These are phyloP conservation scores for Cephus rjabovi DNA, from an alignment of 2,888 invertebrate species.

Conservation along the genomic window DNA sequence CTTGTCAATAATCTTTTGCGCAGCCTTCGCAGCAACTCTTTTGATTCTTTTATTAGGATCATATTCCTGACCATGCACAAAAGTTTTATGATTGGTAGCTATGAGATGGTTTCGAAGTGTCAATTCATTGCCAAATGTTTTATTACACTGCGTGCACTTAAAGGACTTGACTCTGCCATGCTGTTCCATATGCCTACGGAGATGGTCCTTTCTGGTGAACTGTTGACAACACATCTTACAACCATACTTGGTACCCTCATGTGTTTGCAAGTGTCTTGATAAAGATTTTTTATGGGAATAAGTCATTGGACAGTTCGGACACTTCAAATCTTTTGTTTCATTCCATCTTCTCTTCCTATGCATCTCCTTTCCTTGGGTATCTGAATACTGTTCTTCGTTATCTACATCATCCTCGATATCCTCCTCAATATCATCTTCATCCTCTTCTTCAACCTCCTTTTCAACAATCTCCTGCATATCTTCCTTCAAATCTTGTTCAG, in stretches of 20 bases:
- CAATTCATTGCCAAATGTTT: slow-evolving; percentile 58
- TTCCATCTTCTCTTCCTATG: slow-evolving; percentile 13
- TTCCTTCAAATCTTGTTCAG: slow-evolving; percentile 51
- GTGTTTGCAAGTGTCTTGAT: slow-evolving; percentile 44
- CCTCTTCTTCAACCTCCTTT: slow-evolving; percentile 7
- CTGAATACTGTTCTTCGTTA: slow-evolving; percentile 7
- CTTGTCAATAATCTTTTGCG: slow-evolving; percentile 62
- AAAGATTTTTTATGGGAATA: slow-evolving; percentile 46
- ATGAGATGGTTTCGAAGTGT: slow-evolving; percentile 63
- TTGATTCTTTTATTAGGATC: slow-evolving; percentile 63
- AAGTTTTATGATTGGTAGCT: slow-evolving; percentile 60
- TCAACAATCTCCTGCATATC: slow-evolving; percentile 29
- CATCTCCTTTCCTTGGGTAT: neutral
- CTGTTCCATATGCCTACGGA: slow-evolving; percentile 53
- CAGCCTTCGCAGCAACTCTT: slow-evolving; percentile 60
- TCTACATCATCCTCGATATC: slow-evolving; percentile 9
- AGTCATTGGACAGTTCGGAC: slow-evolving; percentile 42
- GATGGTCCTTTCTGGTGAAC: slow-evolving; percentile 49
- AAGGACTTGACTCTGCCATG: slow-evolving; percentile 45
- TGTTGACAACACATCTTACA: slow-evolving; percentile 55
- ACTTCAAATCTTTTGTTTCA: slow-evolving; percentile 36
- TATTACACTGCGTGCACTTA: slow-evolving; percentile 59
- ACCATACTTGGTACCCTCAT: slow-evolving; percentile 36
- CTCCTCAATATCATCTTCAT: slow-evolving; percentile 8
- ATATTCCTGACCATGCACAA: slow-evolving; percentile 56